A percentile compares a stretch with the other conserved stretches of the same genome.
phyloP scores from a whole-genome alignment of 2,797 vertebrate species.

The Rallus crepitans region DNA sequence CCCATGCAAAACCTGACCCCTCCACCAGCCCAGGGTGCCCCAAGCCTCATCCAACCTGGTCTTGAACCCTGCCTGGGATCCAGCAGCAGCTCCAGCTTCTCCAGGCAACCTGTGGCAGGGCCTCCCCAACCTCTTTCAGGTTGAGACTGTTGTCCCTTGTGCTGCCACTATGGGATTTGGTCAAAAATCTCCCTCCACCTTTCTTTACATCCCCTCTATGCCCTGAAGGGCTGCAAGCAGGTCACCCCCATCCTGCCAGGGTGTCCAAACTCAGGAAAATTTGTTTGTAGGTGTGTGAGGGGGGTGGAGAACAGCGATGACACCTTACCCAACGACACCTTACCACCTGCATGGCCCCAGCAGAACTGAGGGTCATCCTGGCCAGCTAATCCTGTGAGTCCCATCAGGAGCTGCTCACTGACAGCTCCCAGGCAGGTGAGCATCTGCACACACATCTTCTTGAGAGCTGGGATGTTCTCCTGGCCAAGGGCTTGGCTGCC shows the following conservation, averaged over 20 bases:
- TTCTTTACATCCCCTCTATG: background rate
- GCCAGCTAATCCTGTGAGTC: background rate
- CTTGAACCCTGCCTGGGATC: background rate
- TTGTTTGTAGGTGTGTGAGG: background rate
- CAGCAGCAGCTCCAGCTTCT: background rate
- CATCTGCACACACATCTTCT: background rate
- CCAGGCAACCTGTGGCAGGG: background rate
- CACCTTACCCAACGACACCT: background rate
- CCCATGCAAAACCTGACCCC: accelerated
- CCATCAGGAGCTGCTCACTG: background rate
- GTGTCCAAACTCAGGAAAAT: background rate
- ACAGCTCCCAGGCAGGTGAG: background rate
- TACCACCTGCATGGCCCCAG: background rate
- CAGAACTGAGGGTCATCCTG: background rate
- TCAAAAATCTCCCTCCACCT: background rate
- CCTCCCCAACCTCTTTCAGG: background rate
- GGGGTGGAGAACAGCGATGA: background rate
- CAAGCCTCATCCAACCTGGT: background rate
- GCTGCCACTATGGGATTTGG: background rate
- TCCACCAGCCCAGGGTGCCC: background rate
- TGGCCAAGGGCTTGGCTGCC: background rate
- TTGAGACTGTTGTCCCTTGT: background rate
- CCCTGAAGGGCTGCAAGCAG: background rate
- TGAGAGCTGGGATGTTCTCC: background rate
- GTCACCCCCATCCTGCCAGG: background rate